Conservation (phyloP, 37 sponge, comb jelly and placozoan genomes). For the Axinella damicornis region DNA sequence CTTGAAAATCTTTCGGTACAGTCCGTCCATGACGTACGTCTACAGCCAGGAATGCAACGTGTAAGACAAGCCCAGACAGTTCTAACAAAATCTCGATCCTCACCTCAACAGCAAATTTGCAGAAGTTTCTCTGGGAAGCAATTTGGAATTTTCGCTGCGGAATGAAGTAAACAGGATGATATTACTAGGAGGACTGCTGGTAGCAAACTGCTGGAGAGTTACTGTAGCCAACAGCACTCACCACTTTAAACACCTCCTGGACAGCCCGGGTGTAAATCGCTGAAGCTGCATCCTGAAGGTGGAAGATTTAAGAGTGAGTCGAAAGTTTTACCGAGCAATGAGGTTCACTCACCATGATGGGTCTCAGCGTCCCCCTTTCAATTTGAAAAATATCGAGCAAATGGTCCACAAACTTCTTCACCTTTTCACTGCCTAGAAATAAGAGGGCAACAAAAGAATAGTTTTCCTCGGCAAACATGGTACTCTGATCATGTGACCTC, state of each 20-base stretch:
- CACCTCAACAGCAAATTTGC: slow-evolving; percentile 68
- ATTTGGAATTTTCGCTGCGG: slow-evolving; percentile 58
- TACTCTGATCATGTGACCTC: too few species aligned
- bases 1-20: slow-evolving; percentile 69
- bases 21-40: slow-evolving; percentile 78
- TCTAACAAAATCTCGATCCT: neutral
- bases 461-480: too few species aligned
- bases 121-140: slow-evolving; percentile 38
- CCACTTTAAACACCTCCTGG: slow-evolving; percentile 53
- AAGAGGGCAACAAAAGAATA: too few species aligned
- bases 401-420: slow-evolving; percentile 38
- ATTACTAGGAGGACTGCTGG: neutral
- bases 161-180: neutral
- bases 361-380: slow-evolving; percentile 39
- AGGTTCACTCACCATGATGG: slow-evolving; percentile 29
- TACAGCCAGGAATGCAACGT: too few species aligned
- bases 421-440: slow-evolving; percentile 41
- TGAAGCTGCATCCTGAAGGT: slow-evolving; percentile 33
- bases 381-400: slow-evolving; percentile 31
- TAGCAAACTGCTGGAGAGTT: neutral
- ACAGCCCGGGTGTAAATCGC: slow-evolving; percentile 53
- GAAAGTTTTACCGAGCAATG: too few species aligned
- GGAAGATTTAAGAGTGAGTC: too few species aligned
- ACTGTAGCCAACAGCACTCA: slow-evolving; percentile 26
- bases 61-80: too few species aligned